phyloP scores from a whole-genome alignment of 2,888 invertebrate species.

The Aspidiotus rigidus region DNA sequence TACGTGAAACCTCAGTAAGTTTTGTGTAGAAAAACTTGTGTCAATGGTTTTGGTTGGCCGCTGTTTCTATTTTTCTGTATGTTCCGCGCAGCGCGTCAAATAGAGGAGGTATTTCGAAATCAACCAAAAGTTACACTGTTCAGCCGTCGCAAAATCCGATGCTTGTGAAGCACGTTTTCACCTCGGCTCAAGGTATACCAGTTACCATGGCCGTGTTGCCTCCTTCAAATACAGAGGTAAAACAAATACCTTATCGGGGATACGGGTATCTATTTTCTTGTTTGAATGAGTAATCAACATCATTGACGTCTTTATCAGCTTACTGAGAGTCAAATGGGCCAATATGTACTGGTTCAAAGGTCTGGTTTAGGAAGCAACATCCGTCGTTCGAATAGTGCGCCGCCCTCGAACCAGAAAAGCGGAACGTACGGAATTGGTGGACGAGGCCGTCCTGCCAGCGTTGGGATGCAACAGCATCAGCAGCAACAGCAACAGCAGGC shows the following conservation, averaged over 20 bases:
- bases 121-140: conserved; percentile 21
- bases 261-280: background rate
- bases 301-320: conserved; percentile 44
- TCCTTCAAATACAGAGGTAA: conserved; percentile 38
- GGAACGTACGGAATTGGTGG: conserved; percentile 43
- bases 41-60: background rate
- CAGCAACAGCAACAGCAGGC: conserved; percentile 37
- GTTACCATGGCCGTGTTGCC: conserved; percentile 51
- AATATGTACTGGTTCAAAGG: conserved; percentile 72
- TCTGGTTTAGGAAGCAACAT: conserved; percentile 58
- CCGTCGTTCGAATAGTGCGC: conserved; percentile 76
- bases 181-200: conserved; percentile 50
- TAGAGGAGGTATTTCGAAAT: conserved; percentile 15
- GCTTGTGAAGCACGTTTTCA: conserved; percentile 54
- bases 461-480: conserved; percentile 41
- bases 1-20: conserved; percentile 31
- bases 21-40: background rate
- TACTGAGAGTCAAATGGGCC: conserved; percentile 58
- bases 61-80: background rate
- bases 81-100: background rate
- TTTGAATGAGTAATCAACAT: background rate
- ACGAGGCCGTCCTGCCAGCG: conserved; percentile 59
- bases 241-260: background rate
- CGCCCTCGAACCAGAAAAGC: conserved; percentile 52
- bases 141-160: conserved; percentile 45